These are phyloP conservation scores for Helicolenus hilgendorfi DNA, from an alignment of 2,797 vertebrate genomes.

Conservation along the genomic window DNA sequence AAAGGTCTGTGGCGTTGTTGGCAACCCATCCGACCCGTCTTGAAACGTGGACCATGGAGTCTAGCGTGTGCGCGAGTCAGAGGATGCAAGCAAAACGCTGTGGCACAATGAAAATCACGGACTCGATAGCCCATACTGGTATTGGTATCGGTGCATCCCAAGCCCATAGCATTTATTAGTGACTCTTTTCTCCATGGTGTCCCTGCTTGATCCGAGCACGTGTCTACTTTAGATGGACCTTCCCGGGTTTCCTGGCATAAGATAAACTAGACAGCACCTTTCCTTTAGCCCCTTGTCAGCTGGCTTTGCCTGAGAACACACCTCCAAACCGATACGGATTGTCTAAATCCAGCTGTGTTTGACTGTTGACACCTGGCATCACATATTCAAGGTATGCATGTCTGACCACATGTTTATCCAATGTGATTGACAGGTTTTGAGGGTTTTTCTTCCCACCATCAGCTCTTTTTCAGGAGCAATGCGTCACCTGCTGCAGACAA, in stretches of 20 bases:
- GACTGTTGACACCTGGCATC: not conserved
- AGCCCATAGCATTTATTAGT: not conserved
- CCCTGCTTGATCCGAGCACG: not conserved
- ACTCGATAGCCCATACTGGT: too few relatives aligned
- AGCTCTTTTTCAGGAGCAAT: slow-evolving; percentile 4
- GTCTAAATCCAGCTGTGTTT: not conserved
- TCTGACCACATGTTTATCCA: not conserved
- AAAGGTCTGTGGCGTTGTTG: too few relatives aligned
- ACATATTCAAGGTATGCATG: not conserved
- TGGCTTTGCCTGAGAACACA: not conserved
- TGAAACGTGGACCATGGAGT: too few relatives aligned
- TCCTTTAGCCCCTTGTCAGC: not conserved
- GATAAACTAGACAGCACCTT: not conserved
- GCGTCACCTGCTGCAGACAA: slow-evolving; percentile 47
- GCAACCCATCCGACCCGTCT: too few relatives aligned
- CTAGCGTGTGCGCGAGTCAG: too few relatives aligned
- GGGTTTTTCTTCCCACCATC: slow-evolving; percentile 7
- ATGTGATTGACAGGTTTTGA: not conserved
- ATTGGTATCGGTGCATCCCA: too few relatives aligned
- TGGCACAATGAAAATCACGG: too few relatives aligned
- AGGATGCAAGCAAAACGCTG: too few relatives aligned
- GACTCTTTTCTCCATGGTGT: not conserved
- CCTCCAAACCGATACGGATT: not conserved
- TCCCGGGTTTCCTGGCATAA: not conserved
- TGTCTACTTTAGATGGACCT: not conserved